Percentiles rank a stretch among this genome's conserved stretches.
Conservation (phyloP, 1,140 invertebrate species). For the Stegodyphus dumicola region DNA sequence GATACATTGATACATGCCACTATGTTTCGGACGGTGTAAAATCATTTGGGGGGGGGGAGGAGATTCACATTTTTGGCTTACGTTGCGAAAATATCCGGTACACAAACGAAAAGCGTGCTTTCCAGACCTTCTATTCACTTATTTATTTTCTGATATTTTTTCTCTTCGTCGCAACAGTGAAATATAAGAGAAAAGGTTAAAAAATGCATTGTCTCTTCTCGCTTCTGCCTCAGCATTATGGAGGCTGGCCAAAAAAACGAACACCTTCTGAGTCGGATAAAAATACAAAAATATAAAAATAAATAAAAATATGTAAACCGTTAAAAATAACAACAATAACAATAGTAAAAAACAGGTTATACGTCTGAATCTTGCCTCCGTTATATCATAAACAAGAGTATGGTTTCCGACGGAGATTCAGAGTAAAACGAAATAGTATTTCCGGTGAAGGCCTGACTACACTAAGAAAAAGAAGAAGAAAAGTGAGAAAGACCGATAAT, state of each 20-base stretch:
- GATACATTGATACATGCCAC: no score
- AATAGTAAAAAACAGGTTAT: background rate
- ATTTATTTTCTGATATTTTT: conserved; percentile 34
- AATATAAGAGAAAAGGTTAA: background rate
- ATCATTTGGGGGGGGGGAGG: no score
- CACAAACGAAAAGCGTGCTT: conserved; percentile 45
- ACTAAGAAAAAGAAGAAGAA: conserved; percentile 1
- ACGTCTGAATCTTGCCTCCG: conserved; percentile 37
- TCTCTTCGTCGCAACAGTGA: background rate
- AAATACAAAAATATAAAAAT: conserved; percentile 16
- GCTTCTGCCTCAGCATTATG: background rate
- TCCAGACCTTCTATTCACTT: conserved; percentile 16
- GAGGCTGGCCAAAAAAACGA: conserved; percentile 29
- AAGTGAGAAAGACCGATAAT: background rate
- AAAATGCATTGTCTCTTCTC: conserved; percentile 17
- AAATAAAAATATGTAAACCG: background rate
- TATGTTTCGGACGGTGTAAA: no score
- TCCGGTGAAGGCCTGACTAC: conserved; percentile 12
- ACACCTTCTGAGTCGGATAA: conserved; percentile 28
- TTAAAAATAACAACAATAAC: background rate
- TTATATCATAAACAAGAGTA: conserved; percentile 41
- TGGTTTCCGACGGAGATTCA: conserved; percentile 22
- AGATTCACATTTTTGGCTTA: conserved; percentile 31
- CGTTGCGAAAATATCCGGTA: conserved; percentile 56
- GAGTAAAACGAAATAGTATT: conserved; percentile 24